Evolutionary conservation across 2,113 vertebrate species (phyloP).

Genomic region (Pygoscelis adeliae): DNA sequence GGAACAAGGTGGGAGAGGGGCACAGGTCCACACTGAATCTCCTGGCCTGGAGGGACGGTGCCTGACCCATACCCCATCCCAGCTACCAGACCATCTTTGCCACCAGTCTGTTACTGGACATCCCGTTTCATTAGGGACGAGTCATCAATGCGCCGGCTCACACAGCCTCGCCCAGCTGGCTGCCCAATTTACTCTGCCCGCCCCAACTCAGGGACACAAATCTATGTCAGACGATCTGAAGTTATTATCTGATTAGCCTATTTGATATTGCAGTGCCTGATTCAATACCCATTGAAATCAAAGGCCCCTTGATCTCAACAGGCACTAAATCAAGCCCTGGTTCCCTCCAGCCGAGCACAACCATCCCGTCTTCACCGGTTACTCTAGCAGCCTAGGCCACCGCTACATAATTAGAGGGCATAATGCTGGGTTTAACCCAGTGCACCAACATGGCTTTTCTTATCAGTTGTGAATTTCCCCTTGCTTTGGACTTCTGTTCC

Average conservation of each 20-base stretch:
- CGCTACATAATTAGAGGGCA: slow-evolving; percentile 46
- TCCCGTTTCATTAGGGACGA: accelerated
- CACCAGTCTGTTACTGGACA: not conserved
- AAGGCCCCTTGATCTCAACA: slow-evolving; percentile 54
- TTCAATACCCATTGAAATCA: slow-evolving; percentile 59
- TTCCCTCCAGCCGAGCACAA: slow-evolving; percentile 38
- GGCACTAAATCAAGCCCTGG: slow-evolving; percentile 28
- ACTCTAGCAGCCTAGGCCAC: slow-evolving; percentile 33
- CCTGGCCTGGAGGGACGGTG: not conserved
- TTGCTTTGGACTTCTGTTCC: slow-evolving; percentile 38
- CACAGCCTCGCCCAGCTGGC: not conserved
- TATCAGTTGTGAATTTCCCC: slow-evolving; percentile 44
- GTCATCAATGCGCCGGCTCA: accelerated
- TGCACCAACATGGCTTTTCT: slow-evolving; percentile 37
- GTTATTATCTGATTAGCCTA: slow-evolving; percentile 53
- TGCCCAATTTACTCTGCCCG: not conserved
- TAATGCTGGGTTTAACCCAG: slow-evolving; percentile 39
- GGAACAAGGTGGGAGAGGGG: not conserved
- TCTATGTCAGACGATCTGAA: not conserved
- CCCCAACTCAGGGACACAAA: not conserved
- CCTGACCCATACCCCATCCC: not conserved
- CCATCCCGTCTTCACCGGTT: not conserved
- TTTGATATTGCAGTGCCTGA: slow-evolving; percentile 43
- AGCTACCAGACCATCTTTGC: not conserved
- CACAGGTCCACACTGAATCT: not conserved